Base-by-base conservation (phyloP, 2,888 invertebrate genomes). In the Thysanoteuthis rhombus region DNA sequence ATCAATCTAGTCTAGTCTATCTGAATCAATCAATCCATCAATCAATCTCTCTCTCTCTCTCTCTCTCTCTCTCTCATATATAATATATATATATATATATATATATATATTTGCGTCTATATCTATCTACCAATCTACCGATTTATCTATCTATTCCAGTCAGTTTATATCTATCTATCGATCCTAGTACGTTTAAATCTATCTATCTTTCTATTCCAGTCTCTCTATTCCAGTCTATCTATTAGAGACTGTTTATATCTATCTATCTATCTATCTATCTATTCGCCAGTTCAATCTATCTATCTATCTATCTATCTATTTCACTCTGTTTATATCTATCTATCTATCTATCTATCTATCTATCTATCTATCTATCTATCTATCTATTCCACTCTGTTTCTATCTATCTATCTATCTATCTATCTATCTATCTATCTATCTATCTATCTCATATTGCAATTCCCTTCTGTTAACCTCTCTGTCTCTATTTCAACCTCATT, bases 391-490 rank as follows among this genome's bases (percentile, higher is more conserved):
- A n/a, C n/a, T n/a, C n/a, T n/a, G n/a, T n/a, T n/a, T n/a, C 75
- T 75, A n/a, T 75, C 75, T 75, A n/a, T 75, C 75, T 75, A n/a
- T 75, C 75, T 75, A n/a, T n/a, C 75, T 75, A 75, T 75, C 75
- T 75, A 25, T n/a, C 32, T 75, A 10, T n/a, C 32, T 75, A 10
- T n/a, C 32, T 75, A n/a, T 75, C n/a, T n/a, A n/a, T 75, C 75
- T 75, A 75, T 75, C 75, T n/a, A 1, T n/a, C 10, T 12, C 10
- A 10, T 52, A 3, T 12, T 42, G 42, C 6, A 52, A 10, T 75
- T n/a, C n/a, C 6, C 19, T n/a, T n/a, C n/a, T n/a, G 22, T 16
- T n/a, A n/a, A n/a, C 5, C n/a, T n/a, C 22, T 75, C 75, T 58
- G 1, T 75, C 22, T 16, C n/a, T n/a, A n/a, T 75, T n/a, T n/a